Conservation (phyloP, 2,797 vertebrate genomes). For the Babyrousa celebensis region DNA sequence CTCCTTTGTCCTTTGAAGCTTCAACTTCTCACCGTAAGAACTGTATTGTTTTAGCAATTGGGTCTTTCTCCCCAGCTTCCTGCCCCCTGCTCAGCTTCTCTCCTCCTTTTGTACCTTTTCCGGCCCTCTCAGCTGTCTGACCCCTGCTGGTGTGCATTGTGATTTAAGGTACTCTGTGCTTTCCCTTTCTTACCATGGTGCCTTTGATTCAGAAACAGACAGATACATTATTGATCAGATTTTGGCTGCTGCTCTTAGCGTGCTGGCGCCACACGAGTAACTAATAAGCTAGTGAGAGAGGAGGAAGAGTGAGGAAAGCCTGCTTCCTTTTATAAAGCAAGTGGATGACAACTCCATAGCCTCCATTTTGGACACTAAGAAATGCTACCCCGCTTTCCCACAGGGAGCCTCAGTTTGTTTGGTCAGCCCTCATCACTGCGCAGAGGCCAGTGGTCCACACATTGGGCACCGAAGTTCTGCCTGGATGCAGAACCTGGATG, state of each 20-base stretch:
- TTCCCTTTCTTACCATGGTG: conserved; percentile 41
- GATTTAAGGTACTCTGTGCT: conserved; percentile 62
- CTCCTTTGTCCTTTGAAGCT: conserved; percentile 71
- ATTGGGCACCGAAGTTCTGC: not conserved
- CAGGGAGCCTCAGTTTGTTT: not conserved
- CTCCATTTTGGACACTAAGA: conserved; percentile 31
- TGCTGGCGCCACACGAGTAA: conserved; percentile 40
- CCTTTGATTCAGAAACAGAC: conserved; percentile 82
- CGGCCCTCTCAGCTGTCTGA: conserved; percentile 40
- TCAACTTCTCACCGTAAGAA: conserved; percentile 72
- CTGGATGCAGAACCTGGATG: not conserved
- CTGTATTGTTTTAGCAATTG: conserved; percentile 63
- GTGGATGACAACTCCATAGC: not conserved
- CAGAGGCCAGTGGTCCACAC: not conserved
- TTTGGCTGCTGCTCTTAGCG: conserved; percentile 63
- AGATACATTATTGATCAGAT: conserved; percentile 86
- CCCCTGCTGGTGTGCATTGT: conserved; percentile 62
- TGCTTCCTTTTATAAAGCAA: conserved; percentile 60
- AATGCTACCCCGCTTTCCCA: not conserved
- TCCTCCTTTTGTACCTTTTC: conserved; percentile 20
- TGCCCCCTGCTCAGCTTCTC: conserved; percentile 1
- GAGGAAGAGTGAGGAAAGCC: not conserved
- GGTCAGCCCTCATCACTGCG: not conserved
- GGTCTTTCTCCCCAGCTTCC: conserved; percentile 37
- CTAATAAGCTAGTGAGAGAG: conserved; percentile 75